Evolutionary conservation across 1,140 invertebrate genomes (phyloP).

Genomic region (Rhagoletis pomonella): DNA sequence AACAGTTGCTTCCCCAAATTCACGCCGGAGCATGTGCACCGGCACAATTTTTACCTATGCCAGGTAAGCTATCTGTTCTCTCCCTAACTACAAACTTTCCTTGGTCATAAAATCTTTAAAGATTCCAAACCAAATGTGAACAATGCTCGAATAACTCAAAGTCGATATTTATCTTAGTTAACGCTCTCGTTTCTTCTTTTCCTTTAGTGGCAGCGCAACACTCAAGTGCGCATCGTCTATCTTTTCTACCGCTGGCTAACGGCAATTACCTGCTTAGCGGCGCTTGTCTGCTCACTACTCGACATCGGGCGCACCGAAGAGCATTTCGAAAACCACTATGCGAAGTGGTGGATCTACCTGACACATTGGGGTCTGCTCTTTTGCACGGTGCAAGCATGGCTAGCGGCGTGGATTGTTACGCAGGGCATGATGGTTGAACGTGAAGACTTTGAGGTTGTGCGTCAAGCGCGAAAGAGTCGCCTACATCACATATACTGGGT

Average conservation of each 20-base stretch:
- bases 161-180: background rate
- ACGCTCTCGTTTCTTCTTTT: background rate
- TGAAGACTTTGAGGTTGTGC: conserved; percentile 71
- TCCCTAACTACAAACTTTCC: background rate
- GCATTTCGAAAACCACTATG: conserved; percentile 72
- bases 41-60: conserved; percentile 72
- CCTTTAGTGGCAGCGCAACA: conserved; percentile 74
- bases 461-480: conserved; percentile 70
- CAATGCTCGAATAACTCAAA: too few relatives aligned
- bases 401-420: conserved; percentile 70
- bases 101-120: background rate
- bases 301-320: conserved; percentile 75
- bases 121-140: too few relatives aligned
- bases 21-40: conserved; percentile 72
- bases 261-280: conserved; percentile 75
- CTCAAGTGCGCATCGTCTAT: conserved; percentile 75
- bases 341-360: conserved; percentile 81
- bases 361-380: conserved; percentile 80
- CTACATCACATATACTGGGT: conserved; percentile 79
- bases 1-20: conserved; percentile 73
- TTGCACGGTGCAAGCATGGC: conserved; percentile 75
- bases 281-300: conserved; percentile 76
- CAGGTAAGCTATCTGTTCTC: conserved; percentile 62
- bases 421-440: conserved; percentile 74
- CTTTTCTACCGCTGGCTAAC: conserved; percentile 78